Conservation (phyloP, 2,113 vertebrate genomes). For the Zeus faber region DNA sequence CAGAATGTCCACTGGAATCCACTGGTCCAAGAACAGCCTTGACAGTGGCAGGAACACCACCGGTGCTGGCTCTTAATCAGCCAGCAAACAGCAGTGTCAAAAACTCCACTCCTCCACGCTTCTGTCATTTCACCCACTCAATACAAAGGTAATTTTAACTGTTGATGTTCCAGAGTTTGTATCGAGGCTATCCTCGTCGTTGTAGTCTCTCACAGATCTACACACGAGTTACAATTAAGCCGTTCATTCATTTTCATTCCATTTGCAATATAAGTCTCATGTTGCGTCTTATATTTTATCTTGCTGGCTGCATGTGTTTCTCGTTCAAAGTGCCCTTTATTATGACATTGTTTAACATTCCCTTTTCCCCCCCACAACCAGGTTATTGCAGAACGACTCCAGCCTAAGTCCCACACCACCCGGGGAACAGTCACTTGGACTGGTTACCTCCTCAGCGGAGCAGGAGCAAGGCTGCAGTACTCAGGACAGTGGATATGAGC, state of each 20-base stretch:
- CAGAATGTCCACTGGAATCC: slow-evolving; percentile 23
- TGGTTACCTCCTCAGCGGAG: slow-evolving; percentile 65
- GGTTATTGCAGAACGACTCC: slow-evolving; percentile 32
- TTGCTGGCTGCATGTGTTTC: neutral
- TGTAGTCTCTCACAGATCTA: no score
- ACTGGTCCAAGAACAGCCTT: slow-evolving; percentile 6
- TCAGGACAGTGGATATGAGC: slow-evolving; percentile 21
- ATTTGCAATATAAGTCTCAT: neutral
- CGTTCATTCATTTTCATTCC: no score
- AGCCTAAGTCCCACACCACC: slow-evolving; percentile 39
- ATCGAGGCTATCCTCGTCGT: no score
- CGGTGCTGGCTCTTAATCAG: slow-evolving; percentile 22
- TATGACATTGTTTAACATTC: neutral
- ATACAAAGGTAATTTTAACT: slow-evolving; percentile 36
- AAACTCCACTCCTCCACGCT: slow-evolving; percentile 8
- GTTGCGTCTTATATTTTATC: neutral
- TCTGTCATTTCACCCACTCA: slow-evolving; percentile 20
- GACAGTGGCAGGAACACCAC: slow-evolving; percentile 6
- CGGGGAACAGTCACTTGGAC: slow-evolving; percentile 60
- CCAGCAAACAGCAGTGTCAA: slow-evolving; percentile 28
- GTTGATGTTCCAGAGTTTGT: no score
- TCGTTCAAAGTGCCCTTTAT: neutral
- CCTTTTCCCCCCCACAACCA: neutral
- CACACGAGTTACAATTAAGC: no score
- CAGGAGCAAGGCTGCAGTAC: slow-evolving; percentile 43